Conservation (phyloP, 2,113 vertebrate genomes). For the Apaloderma vittatum region DNA sequence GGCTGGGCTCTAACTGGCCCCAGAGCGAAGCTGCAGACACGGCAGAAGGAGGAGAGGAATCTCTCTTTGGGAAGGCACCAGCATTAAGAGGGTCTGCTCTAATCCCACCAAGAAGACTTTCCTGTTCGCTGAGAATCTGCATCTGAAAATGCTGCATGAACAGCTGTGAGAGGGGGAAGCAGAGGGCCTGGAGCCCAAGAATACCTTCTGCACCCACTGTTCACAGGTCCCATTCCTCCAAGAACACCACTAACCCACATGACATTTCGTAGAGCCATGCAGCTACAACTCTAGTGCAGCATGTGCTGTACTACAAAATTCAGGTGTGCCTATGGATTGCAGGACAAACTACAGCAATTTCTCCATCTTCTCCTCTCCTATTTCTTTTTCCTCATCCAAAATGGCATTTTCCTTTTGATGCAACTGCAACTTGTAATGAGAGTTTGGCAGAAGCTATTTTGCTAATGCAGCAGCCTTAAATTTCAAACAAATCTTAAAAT, state of each 20-base stretch:
- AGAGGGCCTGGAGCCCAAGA: neutral
- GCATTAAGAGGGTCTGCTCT: neutral
- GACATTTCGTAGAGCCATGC: neutral
- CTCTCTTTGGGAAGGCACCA: fast-evolving
- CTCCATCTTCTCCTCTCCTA: neutral
- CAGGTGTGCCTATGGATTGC: neutral
- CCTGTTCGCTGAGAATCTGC: fast-evolving
- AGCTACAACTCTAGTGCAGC: neutral
- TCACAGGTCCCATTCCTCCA: neutral
- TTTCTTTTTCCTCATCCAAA: neutral
- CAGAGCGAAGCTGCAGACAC: neutral
- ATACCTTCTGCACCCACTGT: fast-evolving
- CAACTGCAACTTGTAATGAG: neutral
- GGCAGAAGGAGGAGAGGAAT: neutral
- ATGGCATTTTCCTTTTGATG: neutral
- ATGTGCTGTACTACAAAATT: fast-evolving
- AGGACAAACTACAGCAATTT: neutral
- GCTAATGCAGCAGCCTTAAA: neutral
- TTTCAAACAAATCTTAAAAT: neutral
- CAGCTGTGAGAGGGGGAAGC: neutral
- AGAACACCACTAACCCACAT: neutral
- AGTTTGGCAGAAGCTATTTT: neutral
- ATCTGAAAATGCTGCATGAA: fast-evolving
- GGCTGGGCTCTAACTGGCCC: neutral
- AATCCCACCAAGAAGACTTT: neutral